Evolutionary conservation across 2,888 invertebrate genomes (phyloP), one percentile per base, ranked within the genome.

Genomic region (Thereva nobilitata): DNA sequence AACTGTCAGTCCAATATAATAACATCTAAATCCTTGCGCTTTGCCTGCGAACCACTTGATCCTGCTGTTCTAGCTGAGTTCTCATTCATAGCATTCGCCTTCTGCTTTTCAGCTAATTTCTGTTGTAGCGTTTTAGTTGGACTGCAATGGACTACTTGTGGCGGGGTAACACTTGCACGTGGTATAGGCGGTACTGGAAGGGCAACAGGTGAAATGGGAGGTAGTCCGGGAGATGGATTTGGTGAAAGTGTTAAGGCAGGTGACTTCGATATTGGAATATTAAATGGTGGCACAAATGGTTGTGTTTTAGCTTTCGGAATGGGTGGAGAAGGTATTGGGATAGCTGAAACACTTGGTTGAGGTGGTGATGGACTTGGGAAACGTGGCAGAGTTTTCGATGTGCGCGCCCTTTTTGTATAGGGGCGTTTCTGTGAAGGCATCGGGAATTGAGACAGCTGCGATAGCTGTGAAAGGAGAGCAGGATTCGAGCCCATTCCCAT

Each of bases 121-220:
- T 89, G 87, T 74, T 89, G 88, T 66, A 89, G 76, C 0, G 89
- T 88, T 79, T 88, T 88, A 0, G 85, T 85, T 0, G 86, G 84
- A 72, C 84, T 85, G 1, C 80, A 79, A 74, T 83, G 83, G 71
- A 70, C 38, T 1, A 35, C 9, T 34, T 67, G 6, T 49, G 70
- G 67, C 35, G 72, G 69, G 8, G 70, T 67, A 9, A 71, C 63
- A 49, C 42, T 23, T 12, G 67, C 54, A 37, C 47, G 59, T 41
- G 66, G 61, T n/a, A 37, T 35, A 41, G 56, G 41, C n/a, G 64
- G 38, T 8, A 42, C 12, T 4, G 50, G 9, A 6, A 41, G 9
- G 8, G 41, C 23, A 6, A 52, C 55, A n/a, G 66, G 53, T 55
- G 64, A 57, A 40, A 64, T 12, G 40, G 53, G 52, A 8, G 68